Conservation (phyloP, 2,888 invertebrate species). For the Zhuqinia jingwanae region DNA sequence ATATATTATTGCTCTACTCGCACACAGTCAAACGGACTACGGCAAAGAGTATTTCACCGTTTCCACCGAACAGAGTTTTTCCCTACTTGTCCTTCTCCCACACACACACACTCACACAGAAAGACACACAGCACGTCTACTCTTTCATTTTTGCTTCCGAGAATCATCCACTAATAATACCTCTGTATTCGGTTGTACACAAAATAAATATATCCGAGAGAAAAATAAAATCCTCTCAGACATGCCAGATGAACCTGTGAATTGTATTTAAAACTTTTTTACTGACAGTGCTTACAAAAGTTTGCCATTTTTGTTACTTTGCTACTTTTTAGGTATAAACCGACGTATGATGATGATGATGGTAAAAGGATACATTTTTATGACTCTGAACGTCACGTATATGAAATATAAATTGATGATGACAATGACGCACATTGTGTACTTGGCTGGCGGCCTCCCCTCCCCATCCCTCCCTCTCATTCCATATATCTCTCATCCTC, state of each 20-base stretch:
- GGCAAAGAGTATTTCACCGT: slow-evolving; percentile 1
- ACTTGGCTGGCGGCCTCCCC: too few species aligned
- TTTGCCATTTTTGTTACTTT: background rate
- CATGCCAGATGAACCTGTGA: slow-evolving; percentile 18
- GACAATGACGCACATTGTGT: too few species aligned
- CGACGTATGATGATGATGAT: background rate
- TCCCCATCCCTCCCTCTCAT: too few species aligned
- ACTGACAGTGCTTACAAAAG: slow-evolving; percentile 20
- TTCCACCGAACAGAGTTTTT: too few species aligned
- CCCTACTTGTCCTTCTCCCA: background rate
- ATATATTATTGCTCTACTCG: background rate
- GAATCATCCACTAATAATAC: too few species aligned
- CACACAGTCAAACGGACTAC: background rate
- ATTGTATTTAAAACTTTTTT: slow-evolving; percentile 53
- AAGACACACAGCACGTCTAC: too few species aligned
- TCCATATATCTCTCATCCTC: background rate
- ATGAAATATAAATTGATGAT: slow-evolving; percentile 17
- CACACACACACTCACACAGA: background rate
- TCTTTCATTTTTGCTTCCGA: too few species aligned
- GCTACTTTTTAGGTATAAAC: background rate
- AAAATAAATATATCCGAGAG: background rate
- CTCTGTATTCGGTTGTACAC: background rate
- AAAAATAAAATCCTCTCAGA: background rate
- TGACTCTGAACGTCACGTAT: background rate
- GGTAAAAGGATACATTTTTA: background rate